A percentile compares a stretch with the other conserved stretches of the same genome.
Conservation (phyloP, 1,140 invertebrate species). For the Penaeus chinensis region DNA sequence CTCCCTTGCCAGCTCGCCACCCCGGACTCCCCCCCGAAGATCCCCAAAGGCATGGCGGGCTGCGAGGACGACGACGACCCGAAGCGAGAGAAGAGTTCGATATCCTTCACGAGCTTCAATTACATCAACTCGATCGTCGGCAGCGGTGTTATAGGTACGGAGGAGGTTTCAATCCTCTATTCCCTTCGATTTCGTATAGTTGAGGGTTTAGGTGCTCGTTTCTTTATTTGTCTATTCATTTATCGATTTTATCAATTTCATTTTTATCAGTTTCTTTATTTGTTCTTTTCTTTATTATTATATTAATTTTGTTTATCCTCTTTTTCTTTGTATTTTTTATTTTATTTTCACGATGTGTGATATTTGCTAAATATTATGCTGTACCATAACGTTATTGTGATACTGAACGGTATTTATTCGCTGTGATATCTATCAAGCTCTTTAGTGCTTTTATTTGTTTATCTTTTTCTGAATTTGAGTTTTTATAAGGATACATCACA, state of each 20-base stretch:
- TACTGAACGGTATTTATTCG: no score
- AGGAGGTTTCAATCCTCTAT: background rate
- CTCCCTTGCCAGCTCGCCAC: slow-evolving; percentile 47
- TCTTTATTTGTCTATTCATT: background rate
- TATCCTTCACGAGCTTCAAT: slow-evolving; percentile 88
- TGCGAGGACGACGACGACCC: slow-evolving; percentile 58
- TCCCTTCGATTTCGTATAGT: background rate
- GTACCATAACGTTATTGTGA: no score
- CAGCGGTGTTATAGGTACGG: slow-evolving; percentile 87
- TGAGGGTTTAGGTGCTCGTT: background rate
- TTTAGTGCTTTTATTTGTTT: no score
- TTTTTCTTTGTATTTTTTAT: no score
- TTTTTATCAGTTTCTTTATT: background rate
- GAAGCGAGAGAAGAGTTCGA: slow-evolving; percentile 68
- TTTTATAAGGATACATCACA: no score
- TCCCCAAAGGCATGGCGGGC: slow-evolving; percentile 54
- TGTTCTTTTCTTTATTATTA: background rate
- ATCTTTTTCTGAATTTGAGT: no score
- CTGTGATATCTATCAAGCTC: no score
- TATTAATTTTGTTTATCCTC: no score
- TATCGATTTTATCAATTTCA: no score
- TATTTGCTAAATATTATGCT: no score
- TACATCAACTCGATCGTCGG: slow-evolving; percentile 95
- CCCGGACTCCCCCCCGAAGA: slow-evolving; percentile 43
- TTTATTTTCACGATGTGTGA: no score